A percentile compares a stretch with the other conserved stretches of the same genome.
These are phyloP conservation scores for Rhinella marina DNA, from an alignment of 2,797 vertebrate species.

Conservation along the genomic window DNA sequence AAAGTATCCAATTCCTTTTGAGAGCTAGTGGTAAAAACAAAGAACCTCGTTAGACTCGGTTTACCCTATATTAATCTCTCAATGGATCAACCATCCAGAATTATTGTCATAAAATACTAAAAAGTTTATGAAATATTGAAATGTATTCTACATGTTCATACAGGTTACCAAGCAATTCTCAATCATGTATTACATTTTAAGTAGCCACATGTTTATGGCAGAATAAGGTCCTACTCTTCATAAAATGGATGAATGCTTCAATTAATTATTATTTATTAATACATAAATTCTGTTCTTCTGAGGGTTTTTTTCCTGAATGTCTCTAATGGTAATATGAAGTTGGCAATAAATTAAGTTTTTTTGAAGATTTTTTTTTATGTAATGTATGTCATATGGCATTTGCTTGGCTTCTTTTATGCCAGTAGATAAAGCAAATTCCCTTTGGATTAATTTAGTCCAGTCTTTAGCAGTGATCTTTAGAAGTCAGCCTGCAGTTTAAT, in stretches of 20 bases:
- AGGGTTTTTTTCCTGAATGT: not conserved
- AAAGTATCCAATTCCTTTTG: not conserved
- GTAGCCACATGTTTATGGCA: conserved; percentile 7
- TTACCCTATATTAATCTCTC: not conserved
- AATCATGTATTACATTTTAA: not conserved
- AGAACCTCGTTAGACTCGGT: not conserved
- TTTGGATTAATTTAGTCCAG: conserved; percentile 53
- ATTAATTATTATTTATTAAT: conserved; percentile 40
- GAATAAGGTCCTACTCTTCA: conserved; percentile 18
- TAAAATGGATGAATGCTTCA: not conserved
- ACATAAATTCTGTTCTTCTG: conserved; percentile 10
- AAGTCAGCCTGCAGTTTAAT: conserved; percentile 44
- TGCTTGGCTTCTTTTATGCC: conserved; percentile 30
- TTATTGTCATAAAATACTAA: not conserved
- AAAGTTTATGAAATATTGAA: not conserved
- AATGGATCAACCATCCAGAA: not conserved
- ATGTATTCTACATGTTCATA: not conserved
- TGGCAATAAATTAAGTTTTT: conserved; percentile 18
- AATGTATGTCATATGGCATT: conserved; percentile 36
- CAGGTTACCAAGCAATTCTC: not conserved
- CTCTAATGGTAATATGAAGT: conserved; percentile 25
- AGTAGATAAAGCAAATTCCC: conserved; percentile 47
- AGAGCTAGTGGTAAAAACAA: not conserved
- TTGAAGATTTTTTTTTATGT: conserved; percentile 20
- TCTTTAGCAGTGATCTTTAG: conserved; percentile 50